phyloP scores from a whole-genome alignment of 2,888 invertebrate genomes.

The Trichogramma evanescens region DNA sequence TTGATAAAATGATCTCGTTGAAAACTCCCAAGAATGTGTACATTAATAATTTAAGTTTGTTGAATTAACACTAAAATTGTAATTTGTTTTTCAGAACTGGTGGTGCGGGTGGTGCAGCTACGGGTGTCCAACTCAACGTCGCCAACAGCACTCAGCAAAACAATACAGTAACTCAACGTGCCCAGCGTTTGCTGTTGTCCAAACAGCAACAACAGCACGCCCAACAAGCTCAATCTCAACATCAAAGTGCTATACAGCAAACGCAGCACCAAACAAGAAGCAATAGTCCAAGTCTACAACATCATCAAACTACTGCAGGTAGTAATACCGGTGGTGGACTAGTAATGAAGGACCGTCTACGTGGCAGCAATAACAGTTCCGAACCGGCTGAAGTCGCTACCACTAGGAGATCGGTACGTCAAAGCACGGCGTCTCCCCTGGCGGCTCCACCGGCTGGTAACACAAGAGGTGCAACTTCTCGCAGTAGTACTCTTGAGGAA shows the following conservation, averaged over 20 bases:
- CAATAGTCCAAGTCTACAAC: constrained; percentile 2
- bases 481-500: constrained; percentile 39
- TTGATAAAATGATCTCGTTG: background rate
- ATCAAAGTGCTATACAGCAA: background rate
- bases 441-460: constrained; percentile 44
- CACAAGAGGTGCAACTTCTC: constrained; percentile 44
- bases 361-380: constrained; percentile 38
- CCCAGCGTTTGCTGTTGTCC: constrained; percentile 42
- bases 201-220: constrained; percentile 33
- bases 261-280: constrained; percentile 1
- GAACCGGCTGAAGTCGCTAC: constrained; percentile 18
- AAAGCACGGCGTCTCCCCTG: constrained; percentile 43
- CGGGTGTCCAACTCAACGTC: constrained; percentile 22
- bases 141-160: constrained; percentile 41
- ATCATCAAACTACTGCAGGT: background rate
- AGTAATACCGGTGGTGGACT: background rate
- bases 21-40: too few species aligned
- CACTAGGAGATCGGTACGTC: constrained; percentile 44
- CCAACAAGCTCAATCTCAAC: constrained; percentile 3
- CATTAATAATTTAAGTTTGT: too few species aligned
- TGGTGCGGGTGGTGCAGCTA: constrained; percentile 34
- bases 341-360: constrained; percentile 41
- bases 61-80: constrained; percentile 1
- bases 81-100: constrained; percentile 8
- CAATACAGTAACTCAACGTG: constrained; percentile 38